Conservation (phyloP, 2,797 vertebrate genomes). For the Tokudaia tokunoshimensis region DNA sequence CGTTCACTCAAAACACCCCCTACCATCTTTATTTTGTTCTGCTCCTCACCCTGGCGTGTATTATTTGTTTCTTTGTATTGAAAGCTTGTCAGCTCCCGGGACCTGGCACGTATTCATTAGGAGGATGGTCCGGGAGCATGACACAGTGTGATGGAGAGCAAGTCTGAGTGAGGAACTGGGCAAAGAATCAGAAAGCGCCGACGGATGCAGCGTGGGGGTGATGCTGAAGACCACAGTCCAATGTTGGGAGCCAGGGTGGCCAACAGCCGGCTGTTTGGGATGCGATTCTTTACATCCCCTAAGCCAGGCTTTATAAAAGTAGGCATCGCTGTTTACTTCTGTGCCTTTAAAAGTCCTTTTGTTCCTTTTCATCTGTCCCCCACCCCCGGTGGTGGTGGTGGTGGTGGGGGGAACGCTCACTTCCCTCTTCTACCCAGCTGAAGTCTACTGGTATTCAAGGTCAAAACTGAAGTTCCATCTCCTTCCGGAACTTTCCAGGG, state of each 20-base stretch:
- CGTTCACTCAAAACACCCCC: constrained; percentile 67
- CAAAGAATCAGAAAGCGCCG: constrained; percentile 66
- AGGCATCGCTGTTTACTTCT: background rate
- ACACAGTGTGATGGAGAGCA: constrained; percentile 66
- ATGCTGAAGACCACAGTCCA: constrained; percentile 34
- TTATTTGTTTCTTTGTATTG: constrained; percentile 76
- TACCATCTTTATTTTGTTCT: constrained; percentile 73
- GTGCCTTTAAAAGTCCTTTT: background rate
- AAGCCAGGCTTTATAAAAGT: background rate
- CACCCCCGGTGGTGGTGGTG: fast-evolving
- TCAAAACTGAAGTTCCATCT: background rate
- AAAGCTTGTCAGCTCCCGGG: constrained; percentile 77
- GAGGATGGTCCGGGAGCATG: constrained; percentile 64
- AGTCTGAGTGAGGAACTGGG: constrained; percentile 60
- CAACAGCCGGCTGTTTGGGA: background rate
- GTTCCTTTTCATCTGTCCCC: background rate
- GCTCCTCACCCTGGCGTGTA: constrained; percentile 56
- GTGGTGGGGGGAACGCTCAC: too few relatives aligned
- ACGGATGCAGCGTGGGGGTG: background rate
- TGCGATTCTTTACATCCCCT: background rate
- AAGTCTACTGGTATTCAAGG: constrained; percentile 26
- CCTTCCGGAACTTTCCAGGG: background rate
- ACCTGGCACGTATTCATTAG: constrained; percentile 80
- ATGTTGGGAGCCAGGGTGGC: background rate
- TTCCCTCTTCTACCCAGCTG: background rate